Percentiles rank a stretch among this genome's conserved stretches.
phyloP scores from a whole-genome alignment of 2,113 vertebrate genomes.

The Aphyosemion australe region DNA sequence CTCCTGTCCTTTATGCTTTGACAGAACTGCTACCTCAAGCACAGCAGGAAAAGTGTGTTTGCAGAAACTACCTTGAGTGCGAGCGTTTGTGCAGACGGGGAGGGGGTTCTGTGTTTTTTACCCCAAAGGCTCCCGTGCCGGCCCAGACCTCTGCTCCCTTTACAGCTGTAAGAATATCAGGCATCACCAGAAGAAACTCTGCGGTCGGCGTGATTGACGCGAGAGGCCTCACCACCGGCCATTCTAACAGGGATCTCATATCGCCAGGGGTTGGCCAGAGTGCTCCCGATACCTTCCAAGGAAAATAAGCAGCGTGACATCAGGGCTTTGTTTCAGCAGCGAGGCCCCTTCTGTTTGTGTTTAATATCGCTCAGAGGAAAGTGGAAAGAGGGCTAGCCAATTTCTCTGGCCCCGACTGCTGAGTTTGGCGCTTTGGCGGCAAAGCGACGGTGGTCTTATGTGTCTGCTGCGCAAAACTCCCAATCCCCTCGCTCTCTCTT shows the following conservation, averaged over 20 bases:
- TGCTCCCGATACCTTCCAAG: constrained; percentile 84
- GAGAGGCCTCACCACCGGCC: constrained; percentile 69
- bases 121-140: constrained; percentile 50
- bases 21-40: constrained; percentile 41
- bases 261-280: constrained; percentile 83
- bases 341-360: constrained; percentile 91
- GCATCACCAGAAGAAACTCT: constrained; percentile 61
- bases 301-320: constrained; percentile 91
- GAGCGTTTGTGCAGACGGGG: constrained; percentile 1
- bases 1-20: constrained; percentile 30
- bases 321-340: constrained; percentile 88
- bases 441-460: constrained; percentile 54
- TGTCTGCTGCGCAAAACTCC: constrained; percentile 39
- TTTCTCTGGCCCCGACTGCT: constrained; percentile 48
- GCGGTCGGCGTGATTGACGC: constrained; percentile 68
- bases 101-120: constrained; percentile 39
- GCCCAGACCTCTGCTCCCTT: constrained; percentile 26
- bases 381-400: constrained; percentile 64
- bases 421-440: constrained; percentile 45
- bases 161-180: constrained; percentile 57
- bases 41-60: constrained; percentile 23
- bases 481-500: constrained; percentile 9
- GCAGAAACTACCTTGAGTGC: constrained; percentile 7
- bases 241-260: constrained; percentile 85
- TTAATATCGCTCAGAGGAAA: constrained; percentile 83